Evolutionary conservation across 2,888 invertebrate species (phyloP).

Genomic region (Ornithoptera alexandrae): DNA sequence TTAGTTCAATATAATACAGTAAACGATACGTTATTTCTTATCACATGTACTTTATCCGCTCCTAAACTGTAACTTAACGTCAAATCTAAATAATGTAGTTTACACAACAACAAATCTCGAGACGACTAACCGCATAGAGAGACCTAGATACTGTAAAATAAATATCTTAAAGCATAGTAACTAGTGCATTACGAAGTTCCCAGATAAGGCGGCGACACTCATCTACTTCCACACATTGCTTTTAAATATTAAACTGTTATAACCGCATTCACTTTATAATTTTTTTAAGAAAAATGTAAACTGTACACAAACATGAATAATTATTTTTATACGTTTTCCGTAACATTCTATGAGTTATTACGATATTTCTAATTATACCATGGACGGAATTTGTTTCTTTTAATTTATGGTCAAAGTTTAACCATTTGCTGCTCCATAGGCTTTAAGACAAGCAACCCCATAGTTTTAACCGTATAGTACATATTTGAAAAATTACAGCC

Average conservation of each 20-base stretch:
- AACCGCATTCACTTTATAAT: background rate
- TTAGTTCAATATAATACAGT: background rate
- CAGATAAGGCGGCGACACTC: conserved; percentile 11
- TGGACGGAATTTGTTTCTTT: too few relatives aligned
- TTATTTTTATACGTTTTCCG: too few relatives aligned
- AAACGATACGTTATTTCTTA: background rate
- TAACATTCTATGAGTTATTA: too few relatives aligned
- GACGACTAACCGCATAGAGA: conserved; percentile 1
- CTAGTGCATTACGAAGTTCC: conserved; percentile 13
- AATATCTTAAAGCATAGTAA: conserved; percentile 14
- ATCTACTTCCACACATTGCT: background rate
- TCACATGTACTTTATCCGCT: background rate
- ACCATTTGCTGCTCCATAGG: too few relatives aligned
- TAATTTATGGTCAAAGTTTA: too few relatives aligned
- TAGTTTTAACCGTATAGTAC: too few relatives aligned
- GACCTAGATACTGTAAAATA: conserved; percentile 12
- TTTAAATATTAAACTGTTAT: background rate
- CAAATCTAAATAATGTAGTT: background rate
- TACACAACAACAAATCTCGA: background rate
- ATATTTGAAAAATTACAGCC: too few relatives aligned
- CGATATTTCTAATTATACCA: too few relatives aligned
- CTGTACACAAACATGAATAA: too few relatives aligned
- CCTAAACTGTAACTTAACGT: background rate
- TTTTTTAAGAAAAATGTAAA: too few relatives aligned
- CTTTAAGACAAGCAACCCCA: too few relatives aligned